A percentile compares a stretch with the other conserved stretches of the same genome.
Conservation (phyloP, 2,113 vertebrate genomes). For the Proteles cristata region DNA sequence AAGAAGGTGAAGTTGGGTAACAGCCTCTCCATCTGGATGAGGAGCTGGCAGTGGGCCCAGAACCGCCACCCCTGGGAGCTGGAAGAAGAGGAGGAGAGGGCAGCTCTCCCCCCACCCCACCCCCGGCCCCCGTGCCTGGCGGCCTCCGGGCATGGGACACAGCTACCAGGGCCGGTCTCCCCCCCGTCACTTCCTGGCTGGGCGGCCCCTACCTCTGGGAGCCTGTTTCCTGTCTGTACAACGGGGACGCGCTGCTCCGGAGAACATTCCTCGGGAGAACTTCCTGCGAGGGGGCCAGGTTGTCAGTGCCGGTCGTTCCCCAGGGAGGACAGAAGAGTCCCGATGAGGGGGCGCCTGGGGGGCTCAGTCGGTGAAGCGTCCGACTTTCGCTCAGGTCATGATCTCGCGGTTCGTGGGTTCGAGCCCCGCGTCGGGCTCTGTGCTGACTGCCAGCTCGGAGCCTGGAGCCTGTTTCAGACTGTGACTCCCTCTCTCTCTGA, state of each 20-base stretch:
- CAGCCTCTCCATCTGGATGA: background rate
- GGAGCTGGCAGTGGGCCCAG: rapidly evolving
- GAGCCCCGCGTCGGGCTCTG: too few species aligned
- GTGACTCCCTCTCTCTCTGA: too few species aligned
- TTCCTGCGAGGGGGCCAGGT: rapidly evolving
- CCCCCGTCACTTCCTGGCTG: background rate
- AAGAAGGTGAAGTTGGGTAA: background rate
- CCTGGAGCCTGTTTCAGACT: too few species aligned
- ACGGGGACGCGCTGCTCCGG: background rate
- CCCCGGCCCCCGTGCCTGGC: rapidly evolving
- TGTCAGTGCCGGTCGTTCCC: background rate
- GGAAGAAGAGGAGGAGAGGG: background rate
- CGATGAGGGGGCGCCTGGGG: too few species aligned
- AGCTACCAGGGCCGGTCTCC: rapidly evolving
- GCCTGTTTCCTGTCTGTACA: background rate
- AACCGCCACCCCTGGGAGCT: rapidly evolving
- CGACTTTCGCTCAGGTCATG: too few species aligned
- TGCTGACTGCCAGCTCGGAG: too few species aligned
- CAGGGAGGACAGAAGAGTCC: background rate
- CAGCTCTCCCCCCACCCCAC: rapidly evolving
- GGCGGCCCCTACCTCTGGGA: background rate
- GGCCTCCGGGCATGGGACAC: rapidly evolving
- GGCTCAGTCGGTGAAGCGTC: too few species aligned
- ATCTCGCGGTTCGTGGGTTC: too few species aligned
- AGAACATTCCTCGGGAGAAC: background rate